Base-by-base conservation (phyloP, 2,797 vertebrate species). In the Chiloscyllium punctatum region DNA sequence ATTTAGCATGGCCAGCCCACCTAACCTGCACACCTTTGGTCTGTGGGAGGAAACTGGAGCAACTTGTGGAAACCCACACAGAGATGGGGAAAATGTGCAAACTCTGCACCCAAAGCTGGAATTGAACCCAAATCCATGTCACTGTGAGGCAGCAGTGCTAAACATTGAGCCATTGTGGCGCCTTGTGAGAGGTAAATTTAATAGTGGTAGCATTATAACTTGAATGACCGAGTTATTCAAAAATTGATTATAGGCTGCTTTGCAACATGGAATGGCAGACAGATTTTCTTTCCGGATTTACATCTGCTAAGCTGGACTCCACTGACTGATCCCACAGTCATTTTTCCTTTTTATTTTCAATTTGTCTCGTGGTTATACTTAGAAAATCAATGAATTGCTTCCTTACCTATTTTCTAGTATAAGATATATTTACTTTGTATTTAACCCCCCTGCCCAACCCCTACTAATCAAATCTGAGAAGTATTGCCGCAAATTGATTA, bases 321-420 rank as follows among this genome's bases (percentile, higher is more conserved):
- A 90, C 1, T 90, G 37, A 84, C 25, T 48, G 33, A 77, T 77
- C 74, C 37, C 25, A 84, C 82, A 48, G 18, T 84, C 42, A 84
- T 84, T 91, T 91, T 91, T 66, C 11, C 62, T 62, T 91, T 57
- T 91, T 66, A 30, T 90, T 62, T 91, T 57, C 62, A n/a, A 16
- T 62, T 91, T 66, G 62, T 91, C 62, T 62, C 33, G 7, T 91
- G 57, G 30, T 57, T 25, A 66, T 57, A 66, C 88, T 66, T 66
- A n/a, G 88, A 91, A 66, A 57, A 91, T 57, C 33, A 57, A 66
- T 91, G 62, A 91, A 33, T 91, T 91, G 88, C 33, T 91, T 66
- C 88, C 88, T 66, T 62, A 9, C 57, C 57, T 66, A 66, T 66
- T 62, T 91, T 66, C 53, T 57, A 91, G 42, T 90, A 57, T 27